Evolutionary conservation across 2,113 vertebrate genomes (phyloP).

Genomic region (Malurus alboscapulatus): DNA sequence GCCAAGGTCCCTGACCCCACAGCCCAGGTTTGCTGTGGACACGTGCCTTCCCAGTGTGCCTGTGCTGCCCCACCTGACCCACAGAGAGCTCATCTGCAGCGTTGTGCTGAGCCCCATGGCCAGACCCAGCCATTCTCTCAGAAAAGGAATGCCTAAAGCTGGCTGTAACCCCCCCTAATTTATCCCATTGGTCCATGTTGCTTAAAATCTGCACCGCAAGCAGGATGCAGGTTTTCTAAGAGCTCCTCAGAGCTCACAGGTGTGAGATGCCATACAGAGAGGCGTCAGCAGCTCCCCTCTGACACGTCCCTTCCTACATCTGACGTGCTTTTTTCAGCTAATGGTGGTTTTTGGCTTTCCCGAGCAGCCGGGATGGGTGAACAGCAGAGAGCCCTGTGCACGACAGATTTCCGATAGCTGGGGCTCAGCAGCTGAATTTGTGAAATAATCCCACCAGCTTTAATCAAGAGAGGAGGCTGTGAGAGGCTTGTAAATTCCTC

Average conservation of each 20-base stretch:
- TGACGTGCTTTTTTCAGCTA: not conserved
- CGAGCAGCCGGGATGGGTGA: not conserved
- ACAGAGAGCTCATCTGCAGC: not conserved
- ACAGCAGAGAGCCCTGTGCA: not conserved
- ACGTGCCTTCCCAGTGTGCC: not conserved
- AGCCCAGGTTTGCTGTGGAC: not conserved
- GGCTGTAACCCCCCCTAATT: not conserved
- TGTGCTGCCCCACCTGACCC: fast-evolving
- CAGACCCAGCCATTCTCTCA: not conserved
- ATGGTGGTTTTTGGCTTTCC: not conserved
- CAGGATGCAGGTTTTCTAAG: not conserved
- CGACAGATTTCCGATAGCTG: not conserved
- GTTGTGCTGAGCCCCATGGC: not conserved
- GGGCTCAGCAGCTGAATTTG: conserved; percentile 13
- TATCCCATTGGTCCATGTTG: not conserved
- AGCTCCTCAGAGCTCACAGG: not conserved
- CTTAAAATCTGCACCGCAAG: not conserved
- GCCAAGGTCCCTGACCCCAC: not conserved
- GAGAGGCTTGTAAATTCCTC: conserved; percentile 63
- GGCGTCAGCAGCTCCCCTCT: not conserved
- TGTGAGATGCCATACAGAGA: not conserved
- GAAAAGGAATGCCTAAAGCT: not conserved
- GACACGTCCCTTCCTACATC: not conserved
- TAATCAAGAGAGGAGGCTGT: conserved; percentile 52
- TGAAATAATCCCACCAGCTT: conserved; percentile 30